A percentile compares a stretch with the other conserved stretches of the same genome.
Evolutionary conservation across 1,140 invertebrate species (phyloP).

Genomic region (Heliconius eleuchia): DNA sequence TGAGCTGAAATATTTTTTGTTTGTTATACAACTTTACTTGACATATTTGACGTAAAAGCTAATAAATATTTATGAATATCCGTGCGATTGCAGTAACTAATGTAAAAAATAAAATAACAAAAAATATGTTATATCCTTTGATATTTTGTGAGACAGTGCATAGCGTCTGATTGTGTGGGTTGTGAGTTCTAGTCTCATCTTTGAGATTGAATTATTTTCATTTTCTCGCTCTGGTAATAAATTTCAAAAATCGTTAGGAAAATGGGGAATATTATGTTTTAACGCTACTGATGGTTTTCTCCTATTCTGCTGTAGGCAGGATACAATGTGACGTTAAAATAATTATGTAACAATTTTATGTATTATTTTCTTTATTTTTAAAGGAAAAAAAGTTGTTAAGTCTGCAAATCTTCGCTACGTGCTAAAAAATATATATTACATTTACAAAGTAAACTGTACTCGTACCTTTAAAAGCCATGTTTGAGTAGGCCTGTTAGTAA

Average conservation of each 20-base stretch:
- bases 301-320: not conserved
- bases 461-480: conserved; percentile 1
- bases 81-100: not conserved
- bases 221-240: no score
- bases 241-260: no score
- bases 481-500: not conserved
- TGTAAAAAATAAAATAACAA: not conserved
- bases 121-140: not conserved
- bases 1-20: not conserved
- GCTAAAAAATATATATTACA: not conserved
- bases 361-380: no score
- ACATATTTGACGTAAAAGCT: not conserved
- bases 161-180: no score
- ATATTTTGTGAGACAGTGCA: not conserved
- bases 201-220: no score
- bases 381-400: no score
- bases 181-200: no score
- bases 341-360: no score
- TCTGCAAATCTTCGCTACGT: not conserved
- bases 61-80: conserved; percentile 1
- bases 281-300: no score
- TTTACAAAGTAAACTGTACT: conserved; percentile 7
- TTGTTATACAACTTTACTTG: not conserved
- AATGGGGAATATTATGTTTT: no score
- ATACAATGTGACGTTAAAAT: no score